Base-by-base conservation (phyloP, 2,888 invertebrate genomes). In the Melanophora roralis region DNA sequence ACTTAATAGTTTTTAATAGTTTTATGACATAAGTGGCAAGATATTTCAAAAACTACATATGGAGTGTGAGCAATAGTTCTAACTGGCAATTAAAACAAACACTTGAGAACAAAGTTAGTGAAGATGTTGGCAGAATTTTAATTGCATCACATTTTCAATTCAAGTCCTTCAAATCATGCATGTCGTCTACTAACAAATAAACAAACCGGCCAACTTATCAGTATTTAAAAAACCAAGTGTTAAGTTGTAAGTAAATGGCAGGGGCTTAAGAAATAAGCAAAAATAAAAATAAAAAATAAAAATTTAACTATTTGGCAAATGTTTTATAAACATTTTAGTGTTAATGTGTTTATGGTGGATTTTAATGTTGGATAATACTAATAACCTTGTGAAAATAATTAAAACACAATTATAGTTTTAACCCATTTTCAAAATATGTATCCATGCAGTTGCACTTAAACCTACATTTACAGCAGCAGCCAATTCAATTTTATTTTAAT, bases 341-440 rank as follows among this genome's bases (percentile, higher is more conserved):
- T 60, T 69, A 23, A 49, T 23, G 19, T 45, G 43, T 51, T 71
- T 60, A 38, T 27, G 19, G 16, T 16, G n/a, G n/a, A n/a, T n/a
- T n/a, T 43, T 4, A 5, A 27, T 36, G 49, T 27, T 38, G 14
- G 16, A 23, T 34, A 68, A n/a, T n/a, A n/a, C n/a, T n/a, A 47
- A 16, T 16, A 36, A 73, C 80, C 80, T 80, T 80, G 72, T 45
- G 34, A 51, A 16, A 12, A 16, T 73, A 64, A 80, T 76, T 73
- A 80, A 80, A 80, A 38, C 36, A 68, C 57, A 68, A 69, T 74
- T 60, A 53, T 32, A 55, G 16, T 47, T 55, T 76, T 68, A 76
- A 71, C 62, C 72, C 43, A 74, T 73, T 75, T 72, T 62, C 32
- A 34, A 67, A 53, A 67, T 49, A 19, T 3, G 0, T 43, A 60